Percentiles rank a stretch among this genome's conserved stretches.
Evolutionary conservation across 1,140 invertebrate genomes (phyloP).

Genomic region (Zaprionus lachaisei): DNA sequence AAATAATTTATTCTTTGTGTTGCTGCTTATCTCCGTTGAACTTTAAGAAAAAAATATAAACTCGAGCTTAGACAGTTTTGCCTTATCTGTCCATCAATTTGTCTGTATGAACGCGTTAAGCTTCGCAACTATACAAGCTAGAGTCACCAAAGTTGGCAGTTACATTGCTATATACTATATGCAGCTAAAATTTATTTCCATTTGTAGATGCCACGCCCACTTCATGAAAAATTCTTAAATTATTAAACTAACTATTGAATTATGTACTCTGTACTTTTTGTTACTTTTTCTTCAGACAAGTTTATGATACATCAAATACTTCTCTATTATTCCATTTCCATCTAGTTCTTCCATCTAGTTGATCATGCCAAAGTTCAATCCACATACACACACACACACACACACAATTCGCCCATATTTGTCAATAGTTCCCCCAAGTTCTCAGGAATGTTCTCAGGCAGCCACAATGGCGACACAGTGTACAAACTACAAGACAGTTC

Average conservation of each 20-base stretch:
- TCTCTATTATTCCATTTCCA: background rate
- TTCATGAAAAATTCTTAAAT: background rate
- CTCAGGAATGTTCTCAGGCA: slow-evolving; percentile 63
- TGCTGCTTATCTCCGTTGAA: no score
- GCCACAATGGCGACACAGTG: slow-evolving; percentile 60
- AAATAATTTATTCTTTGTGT: background rate
- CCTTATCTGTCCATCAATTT: background rate
- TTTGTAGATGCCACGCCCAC: background rate
- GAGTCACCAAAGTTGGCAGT: background rate
- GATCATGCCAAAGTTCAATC: background rate
- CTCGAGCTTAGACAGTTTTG: no score
- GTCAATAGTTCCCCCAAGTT: slow-evolving; percentile 13
- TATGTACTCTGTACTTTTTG: no score
- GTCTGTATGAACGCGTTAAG: background rate
- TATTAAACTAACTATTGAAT: no score
- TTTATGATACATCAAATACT: background rate
- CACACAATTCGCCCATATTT: background rate
- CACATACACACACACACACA: no score
- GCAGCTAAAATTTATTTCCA: background rate
- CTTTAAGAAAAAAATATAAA: no score
- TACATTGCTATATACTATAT: background rate
- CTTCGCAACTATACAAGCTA: background rate
- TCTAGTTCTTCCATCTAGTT: background rate
- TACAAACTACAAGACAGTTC: slow-evolving; percentile 4
- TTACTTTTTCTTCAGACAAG: no score